Base-by-base conservation (phyloP, 2,113 vertebrate genomes). In the Strix aluco region DNA sequence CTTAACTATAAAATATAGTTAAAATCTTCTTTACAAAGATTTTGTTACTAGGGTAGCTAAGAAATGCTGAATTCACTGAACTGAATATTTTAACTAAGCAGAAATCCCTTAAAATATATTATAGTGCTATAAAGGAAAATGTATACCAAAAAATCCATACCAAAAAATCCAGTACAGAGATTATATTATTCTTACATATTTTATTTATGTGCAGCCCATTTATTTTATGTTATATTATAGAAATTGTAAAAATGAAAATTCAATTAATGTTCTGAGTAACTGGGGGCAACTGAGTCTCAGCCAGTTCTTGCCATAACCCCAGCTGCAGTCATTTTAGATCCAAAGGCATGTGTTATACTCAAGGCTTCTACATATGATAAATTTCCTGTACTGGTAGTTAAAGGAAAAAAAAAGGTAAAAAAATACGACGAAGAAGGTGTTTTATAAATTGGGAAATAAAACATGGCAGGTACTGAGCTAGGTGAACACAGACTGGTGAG, bases 391-490 rank as follows among this genome's bases (percentile, higher is more conserved):
- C 16, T n/a, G 7, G 55, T 42, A 79, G 52, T 8, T 75, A 77
- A 80, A 17, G 13, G 1, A 42, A 66, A 44, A 63, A 20, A 29
- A 19, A 52, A 4, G 13, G 10, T 26, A n/a, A 32, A 38, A 66
- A 30, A 38, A 30, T 23, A 19, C 20, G 38, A 58, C 23, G 20
- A 36, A 67, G n/a, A 61, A 42, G 3, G 2, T 38, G 20, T 54
- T 94, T 93, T 55, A 81, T 78, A 88, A 95, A 80, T 30, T 63
- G 67, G 36, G 59, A 93, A 92, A 85, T 63, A 22, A 51, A 78
- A 61, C 15, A 69, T 72, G 63, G 57, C 51, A 34, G 36, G 29
- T 10, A 62, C 27, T 80, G 36, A 78, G 30, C 59, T 65, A 21
- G 71, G 75, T 81, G 62, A 75, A 51, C 15, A 17, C 16, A 81